These are phyloP conservation scores for Herpailurus yagouaroundi DNA, from an alignment of 2,113 vertebrate species.

Conservation along the genomic window DNA sequence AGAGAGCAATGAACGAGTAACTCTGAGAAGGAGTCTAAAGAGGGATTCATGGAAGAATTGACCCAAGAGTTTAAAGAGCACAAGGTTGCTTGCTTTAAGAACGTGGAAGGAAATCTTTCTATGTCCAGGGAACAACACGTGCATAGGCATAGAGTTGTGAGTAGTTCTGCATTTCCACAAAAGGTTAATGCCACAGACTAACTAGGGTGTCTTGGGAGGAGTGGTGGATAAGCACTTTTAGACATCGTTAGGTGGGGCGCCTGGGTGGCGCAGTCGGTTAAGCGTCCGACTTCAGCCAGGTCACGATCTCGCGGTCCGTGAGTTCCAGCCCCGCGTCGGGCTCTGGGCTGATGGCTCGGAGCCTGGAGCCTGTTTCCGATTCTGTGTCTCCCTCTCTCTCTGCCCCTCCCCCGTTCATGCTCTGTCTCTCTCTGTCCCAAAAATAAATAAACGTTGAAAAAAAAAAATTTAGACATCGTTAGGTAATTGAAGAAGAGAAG, in stretches of 20 bases:
- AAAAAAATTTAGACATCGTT: neutral
- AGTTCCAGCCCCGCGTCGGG: too few relatives aligned
- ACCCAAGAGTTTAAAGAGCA: neutral
- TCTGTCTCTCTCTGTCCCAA: too few relatives aligned
- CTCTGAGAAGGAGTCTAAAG: neutral
- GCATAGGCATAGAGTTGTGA: neutral
- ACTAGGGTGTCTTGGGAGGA: neutral
- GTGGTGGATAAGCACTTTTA: neutral
- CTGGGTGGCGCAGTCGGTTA: too few relatives aligned
- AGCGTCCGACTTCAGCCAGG: too few relatives aligned
- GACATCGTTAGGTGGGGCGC: neutral
- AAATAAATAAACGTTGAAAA: too few relatives aligned
- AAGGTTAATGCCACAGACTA: neutral
- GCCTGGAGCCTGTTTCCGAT: too few relatives aligned
- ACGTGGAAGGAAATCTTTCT: neutral
- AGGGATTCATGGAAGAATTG: neutral
- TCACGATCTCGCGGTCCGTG: too few relatives aligned
- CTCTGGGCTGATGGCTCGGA: too few relatives aligned
- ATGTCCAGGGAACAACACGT: neutral
- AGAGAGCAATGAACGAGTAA: neutral
- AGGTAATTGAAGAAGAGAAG: neutral
- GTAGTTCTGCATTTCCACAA: neutral
- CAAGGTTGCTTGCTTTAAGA: neutral
- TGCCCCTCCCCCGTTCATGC: too few relatives aligned
- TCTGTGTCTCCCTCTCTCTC: too few relatives aligned